A percentile compares a stretch with the other conserved stretches of the same genome.
phyloP scores from a whole-genome alignment of 2,888 invertebrate species.

The Galerucella calmariensis region DNA sequence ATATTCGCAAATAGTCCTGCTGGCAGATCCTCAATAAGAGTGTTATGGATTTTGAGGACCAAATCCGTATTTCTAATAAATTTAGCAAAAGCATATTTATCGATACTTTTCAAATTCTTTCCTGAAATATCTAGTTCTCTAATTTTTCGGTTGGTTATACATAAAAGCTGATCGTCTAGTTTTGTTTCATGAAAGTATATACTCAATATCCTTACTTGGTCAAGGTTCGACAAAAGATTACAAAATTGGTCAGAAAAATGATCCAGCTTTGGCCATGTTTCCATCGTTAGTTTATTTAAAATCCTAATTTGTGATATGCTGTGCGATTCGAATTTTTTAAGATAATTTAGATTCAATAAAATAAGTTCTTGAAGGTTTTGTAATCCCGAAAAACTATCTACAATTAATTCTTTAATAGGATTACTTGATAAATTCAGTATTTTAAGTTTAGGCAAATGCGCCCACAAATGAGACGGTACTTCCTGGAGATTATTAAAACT shows the following conservation, averaged over 20 bases:
- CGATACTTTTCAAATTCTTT: constrained; percentile 76
- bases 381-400: constrained; percentile 78
- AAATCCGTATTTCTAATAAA: constrained; percentile 81
- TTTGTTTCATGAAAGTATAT: constrained; percentile 80
- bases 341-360: constrained; percentile 77
- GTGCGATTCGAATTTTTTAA: constrained; percentile 80
- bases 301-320: constrained; percentile 78
- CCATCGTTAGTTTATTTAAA: constrained; percentile 76
- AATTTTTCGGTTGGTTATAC: constrained; percentile 82
- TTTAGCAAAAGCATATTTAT: constrained; percentile 81
- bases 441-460: constrained; percentile 77
- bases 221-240: constrained; percentile 77
- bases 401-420: constrained; percentile 79
- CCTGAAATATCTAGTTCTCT: constrained; percentile 85
- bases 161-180: constrained; percentile 80
- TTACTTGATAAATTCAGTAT: constrained; percentile 84
- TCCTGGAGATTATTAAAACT: constrained; percentile 81
- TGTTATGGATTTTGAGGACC: constrained; percentile 80
- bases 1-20: constrained; percentile 82
- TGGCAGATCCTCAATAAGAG: constrained; percentile 82
- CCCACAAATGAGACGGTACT: constrained; percentile 81
- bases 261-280: constrained; percentile 81
- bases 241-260: constrained; percentile 72
- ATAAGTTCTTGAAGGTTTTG: constrained; percentile 79
- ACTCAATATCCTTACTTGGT: constrained; percentile 79